Evolutionary conservation across 2,797 vertebrate species (phyloP), one percentile per base, ranked within the genome.

Genomic region (Gallinago nigripennis): DNA sequence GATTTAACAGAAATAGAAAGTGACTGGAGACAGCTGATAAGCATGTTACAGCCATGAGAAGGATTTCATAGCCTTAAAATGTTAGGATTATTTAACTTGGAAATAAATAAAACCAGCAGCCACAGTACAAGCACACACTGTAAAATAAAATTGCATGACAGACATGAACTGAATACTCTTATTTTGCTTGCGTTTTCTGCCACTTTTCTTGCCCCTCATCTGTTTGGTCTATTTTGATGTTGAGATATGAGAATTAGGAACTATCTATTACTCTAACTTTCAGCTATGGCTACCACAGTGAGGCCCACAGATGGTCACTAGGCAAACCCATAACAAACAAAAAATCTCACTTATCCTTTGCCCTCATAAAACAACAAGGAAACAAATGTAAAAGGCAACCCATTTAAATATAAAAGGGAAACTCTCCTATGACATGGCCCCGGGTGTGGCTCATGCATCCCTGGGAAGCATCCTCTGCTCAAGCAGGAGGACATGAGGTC

Each of bases 61-160:
- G n/a, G 69, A 88, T 80, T 87, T 48, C 71, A 56, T 23, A 77
- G 19, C 31, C 72, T 78, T 77, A 75, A 91, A 71, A 89, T 17
- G 3, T 78, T 70, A 64, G 45, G 48, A 91, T 31, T 57, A n/a
- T 61, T 93, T 82, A 77, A 21, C 53, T 25, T 71, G 45, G 48
- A 94, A 85, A 89, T 71, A 94, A 90, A 87, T 78, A 95, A 91
- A 91, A 89, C 9, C 4, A 91, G 45, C 33, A 92, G 45, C n/a
- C 86, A 68, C n/a, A 68, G 33, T 30, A 43, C 33, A 92, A 86
- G 23, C 6, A 83, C 24, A 83, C 1, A 8, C 16, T 3, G 4
- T 71, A 68, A 97, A 96, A 78, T 61, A 50, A 85, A 82, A 66
- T 31, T 3, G 27, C 48, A 43, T 61, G 57, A 80, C 70, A 33